Base-by-base conservation (phyloP, 2,888 invertebrate species). In the Cactoblastis cactorum region DNA sequence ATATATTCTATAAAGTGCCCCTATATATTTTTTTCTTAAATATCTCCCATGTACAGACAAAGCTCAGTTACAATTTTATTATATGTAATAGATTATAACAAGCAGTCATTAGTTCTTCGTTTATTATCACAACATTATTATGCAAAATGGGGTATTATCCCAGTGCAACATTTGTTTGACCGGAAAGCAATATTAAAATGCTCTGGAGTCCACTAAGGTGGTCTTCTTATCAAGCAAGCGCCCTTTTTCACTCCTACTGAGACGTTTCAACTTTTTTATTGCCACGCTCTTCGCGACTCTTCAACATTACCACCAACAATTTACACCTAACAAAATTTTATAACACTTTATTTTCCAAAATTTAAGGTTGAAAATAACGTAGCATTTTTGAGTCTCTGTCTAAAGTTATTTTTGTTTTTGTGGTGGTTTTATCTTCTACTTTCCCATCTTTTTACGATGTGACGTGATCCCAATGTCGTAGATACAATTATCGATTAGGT, bases 401-500 rank as follows among this genome's bases (percentile, higher is more conserved):
- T 24, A 51, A n/a, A n/a, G 9, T 3, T 52, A 52, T 48, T 18
- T 51, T 69, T 65, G 75, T 68, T 32, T 61, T 67, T 60, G 61
- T 70, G 73, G 76, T 77, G 79, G 77, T 86, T 86, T 87, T 88
- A 88, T 87, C 87, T 75, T 72, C 77, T 83, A 82, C 86, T 89
- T 87, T 88, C 88, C 86, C 88, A 89, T 86, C 83, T 88, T 87
- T 88, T 89, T 88, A 89, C 86, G 85, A 83, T 67, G 70, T 75
- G 75, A 80, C 83, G 86, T 84, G 88, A 81, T 83, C 74, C 77
- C 80, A 83, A 84, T 87, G 86, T 86, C 87, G 77, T 77, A 85
- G 88, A 87, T 88, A 88, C 83, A 83, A 88, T 87, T 89, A 89
- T 89, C 88, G 89, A 89, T 89, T 88, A 87, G 82, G 85, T 84